Base-by-base conservation (phyloP, 2,113 vertebrate genomes). In the Clarias batrachus region DNA sequence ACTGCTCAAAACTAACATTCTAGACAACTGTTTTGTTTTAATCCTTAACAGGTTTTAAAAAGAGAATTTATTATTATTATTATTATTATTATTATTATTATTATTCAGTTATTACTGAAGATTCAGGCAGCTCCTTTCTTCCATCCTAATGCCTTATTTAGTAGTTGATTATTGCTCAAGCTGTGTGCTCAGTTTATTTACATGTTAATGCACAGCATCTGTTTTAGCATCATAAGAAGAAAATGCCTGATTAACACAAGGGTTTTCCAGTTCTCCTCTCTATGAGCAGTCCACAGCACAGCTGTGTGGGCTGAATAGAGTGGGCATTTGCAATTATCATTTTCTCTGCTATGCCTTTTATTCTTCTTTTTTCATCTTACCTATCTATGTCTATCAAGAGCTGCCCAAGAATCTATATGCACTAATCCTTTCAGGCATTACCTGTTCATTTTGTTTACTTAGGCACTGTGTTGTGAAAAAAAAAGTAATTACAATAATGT, bases 321-420 rank as follows among this genome's bases (percentile, higher is more conserved):
- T 66, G 85, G 84, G 37, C 54, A 89, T 91, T 90, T 90, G 83
- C 88, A 89, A 90, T 90, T 87, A 89, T 87, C 48, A 87, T 87
- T 88, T 57, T 78, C 66, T 83, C 16, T 23, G n/a, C 62, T 8
- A 25, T 62, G 76, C 54, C 71, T 80, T 66, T 81, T 16, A 41
- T 79, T 87, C 74, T 65, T 73, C n/a, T 60, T 12, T 68, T 62
- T 85, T 62, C 3, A 70, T 78, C 52, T 76, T 30, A 56, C 81
- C 41, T 86, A 54, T 27, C 59, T 60, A 82, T 83, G 37, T 30
- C 68, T 56, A 85, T 84, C 82, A 71, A 60, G 10, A 78, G 5
- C 37, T 56, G 23, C 66, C 41, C 76, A 88, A n/a, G 65, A 83
- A 87, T 86, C 23, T 12, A 13, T 71, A 30, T 66, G 60, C 11